Conservation (phyloP, 53 echinoderm and acorn worm species). For the Patiria pectinifera region DNA sequence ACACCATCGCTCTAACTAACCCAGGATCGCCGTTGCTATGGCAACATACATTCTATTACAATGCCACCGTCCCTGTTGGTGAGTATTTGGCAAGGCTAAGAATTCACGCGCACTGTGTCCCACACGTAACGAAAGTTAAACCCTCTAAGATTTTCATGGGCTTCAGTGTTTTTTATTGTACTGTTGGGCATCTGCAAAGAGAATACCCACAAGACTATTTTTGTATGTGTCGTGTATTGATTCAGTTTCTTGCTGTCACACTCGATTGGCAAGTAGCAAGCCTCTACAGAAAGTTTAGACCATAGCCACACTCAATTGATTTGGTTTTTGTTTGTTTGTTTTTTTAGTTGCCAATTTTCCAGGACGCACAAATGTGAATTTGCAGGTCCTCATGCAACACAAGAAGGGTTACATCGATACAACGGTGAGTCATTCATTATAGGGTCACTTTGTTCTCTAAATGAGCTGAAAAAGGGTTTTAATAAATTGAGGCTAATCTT, state of each 20-base stretch:
- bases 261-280: no score
- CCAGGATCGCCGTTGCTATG: constrained; percentile 51
- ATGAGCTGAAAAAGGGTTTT: no score
- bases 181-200: no score
- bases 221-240: no score
- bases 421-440: constrained; percentile 18
- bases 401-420: constrained; percentile 33
- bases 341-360: constrained; percentile 37
- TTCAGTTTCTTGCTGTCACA: no score
- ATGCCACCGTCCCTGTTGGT: constrained; percentile 66
- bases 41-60: constrained; percentile 60
- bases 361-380: constrained; percentile 19
- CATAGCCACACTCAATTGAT: not conserved
- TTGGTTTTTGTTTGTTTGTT: not conserved
- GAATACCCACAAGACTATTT: no score
- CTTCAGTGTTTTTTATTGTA: no score
- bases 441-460: no score
- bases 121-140: no score
- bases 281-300: not conserved
- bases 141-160: no score
- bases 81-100: constrained; percentile 1
- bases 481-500: not conserved
- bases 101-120: no score
- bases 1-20: constrained; percentile 53
- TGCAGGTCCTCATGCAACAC: constrained; percentile 27